Evolutionary conservation across 2,113 vertebrate species (phyloP).

Genomic region (Brachyhypopomus gauderio): DNA sequence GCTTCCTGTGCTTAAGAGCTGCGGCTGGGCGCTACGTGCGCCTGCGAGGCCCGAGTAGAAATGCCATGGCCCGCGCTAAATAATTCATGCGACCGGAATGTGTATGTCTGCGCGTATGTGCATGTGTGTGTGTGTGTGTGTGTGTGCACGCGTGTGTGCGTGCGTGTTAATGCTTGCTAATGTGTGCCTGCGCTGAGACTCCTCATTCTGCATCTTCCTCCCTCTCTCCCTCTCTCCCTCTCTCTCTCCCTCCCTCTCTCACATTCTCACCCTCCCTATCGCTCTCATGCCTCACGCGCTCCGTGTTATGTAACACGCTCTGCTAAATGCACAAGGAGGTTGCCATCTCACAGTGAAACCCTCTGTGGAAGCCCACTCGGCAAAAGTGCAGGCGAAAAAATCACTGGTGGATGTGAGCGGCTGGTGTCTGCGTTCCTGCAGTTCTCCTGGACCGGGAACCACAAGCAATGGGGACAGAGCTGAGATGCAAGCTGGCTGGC

Average conservation of each 20-base stretch:
- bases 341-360: slow-evolving; percentile 38
- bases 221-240: slow-evolving; percentile 18
- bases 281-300: slow-evolving; percentile 41
- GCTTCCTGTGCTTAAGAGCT: slow-evolving; percentile 28
- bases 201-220: not conserved
- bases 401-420: not conserved
- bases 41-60: slow-evolving; percentile 14
- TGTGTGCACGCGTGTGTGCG: slow-evolving; percentile 20
- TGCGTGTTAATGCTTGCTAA: slow-evolving; percentile 35
- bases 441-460: not conserved
- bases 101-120: slow-evolving; percentile 15
- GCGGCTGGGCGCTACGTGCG: slow-evolving; percentile 41
- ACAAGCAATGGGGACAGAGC: not conserved
- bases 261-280: slow-evolving; percentile 18
- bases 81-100: slow-evolving; percentile 44
- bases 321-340: slow-evolving; percentile 44
- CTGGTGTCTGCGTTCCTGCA: not conserved
- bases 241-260: slow-evolving; percentile 4
- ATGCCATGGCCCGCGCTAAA: slow-evolving; percentile 41
- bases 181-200: slow-evolving; percentile 16
- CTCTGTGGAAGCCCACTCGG: slow-evolving; percentile 12
- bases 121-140: not conserved
- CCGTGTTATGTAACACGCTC: slow-evolving; percentile 47
- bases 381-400: slow-evolving; percentile 5
- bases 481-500: too few species aligned